Evolutionary conservation across 2,797 vertebrate species (phyloP), one percentile per base, ranked within the genome.

Genomic region (Knipowitschia caucasica): DNA sequence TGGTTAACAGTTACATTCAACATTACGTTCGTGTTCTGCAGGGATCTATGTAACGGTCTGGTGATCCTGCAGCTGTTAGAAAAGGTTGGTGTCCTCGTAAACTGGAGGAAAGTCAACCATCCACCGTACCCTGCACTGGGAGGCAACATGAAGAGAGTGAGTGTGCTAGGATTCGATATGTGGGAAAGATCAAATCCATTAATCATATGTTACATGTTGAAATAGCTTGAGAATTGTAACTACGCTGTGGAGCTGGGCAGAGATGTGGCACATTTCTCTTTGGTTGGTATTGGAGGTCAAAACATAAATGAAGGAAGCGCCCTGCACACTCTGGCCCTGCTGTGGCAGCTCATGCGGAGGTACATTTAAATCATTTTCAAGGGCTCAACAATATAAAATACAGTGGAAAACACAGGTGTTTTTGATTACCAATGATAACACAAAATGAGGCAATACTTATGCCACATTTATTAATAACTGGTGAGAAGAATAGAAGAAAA

Each of bases 321-420:
- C 25, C 88, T 94, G 50, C 91, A 96, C 75, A 99, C 93, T 0
- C 77, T 99, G 87, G 94, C 95, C 2, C 70, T 99, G 80, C 75
- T 99, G 0, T 99, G 95, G 96, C 97, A 99, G 71, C 84, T 99
- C 62, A 98, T 99, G 97, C 93, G 95, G 80, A 94, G 94, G 97
- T 99, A 83, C 74, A 3, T 7, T n/a, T n/a, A n/a, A n/a, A n/a
- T n/a, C n/a, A n/a, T n/a, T n/a, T n/a, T n/a, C n/a, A n/a, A n/a
- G n/a, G n/a, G n/a, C n/a, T n/a, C n/a, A n/a, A n/a, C n/a, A n/a
- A n/a, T n/a, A n/a, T n/a, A n/a, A n/a, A n/a, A n/a, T n/a, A n/a
- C n/a, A n/a, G n/a, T n/a, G n/a, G n/a, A n/a, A n/a, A n/a, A n/a
- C n/a, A n/a, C n/a, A n/a, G n/a, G n/a, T n/a, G n/a, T n/a, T n/a